Evolutionary conservation across 2,797 vertebrate genomes (phyloP), one percentile per base, ranked within the genome.

Genomic region (Dicrostonyx torquatus): DNA sequence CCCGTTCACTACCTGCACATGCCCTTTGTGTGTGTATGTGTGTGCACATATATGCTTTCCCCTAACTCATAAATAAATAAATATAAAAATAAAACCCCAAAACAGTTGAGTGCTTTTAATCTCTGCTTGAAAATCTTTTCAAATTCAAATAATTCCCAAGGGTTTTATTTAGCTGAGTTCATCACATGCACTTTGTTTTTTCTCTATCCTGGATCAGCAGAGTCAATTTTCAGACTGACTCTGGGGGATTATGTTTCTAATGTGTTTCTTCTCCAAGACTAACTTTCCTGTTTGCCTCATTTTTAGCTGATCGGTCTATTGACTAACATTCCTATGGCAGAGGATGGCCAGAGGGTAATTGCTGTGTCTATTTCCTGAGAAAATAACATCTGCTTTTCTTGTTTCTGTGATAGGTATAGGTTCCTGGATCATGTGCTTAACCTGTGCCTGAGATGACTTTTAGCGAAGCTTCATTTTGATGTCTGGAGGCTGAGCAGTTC

Each of bases 181-280:
- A 91, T 96, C 80, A 86, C 95, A 68, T 86, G 92, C 76, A 72
- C 96, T 98, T 96, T 94, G 92, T 75, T 40, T 91, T 73, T 97
- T 83, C 34, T 75, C 53, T 72, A 96, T 91, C 79, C 75, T 94
- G 95, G 96, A 94, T 97, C 88, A 90, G 90, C 83, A 96, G 98
- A 98, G 95, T 95, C 97, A 98, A 98, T 98, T 98, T 98, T 97
- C 97, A 92, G 75, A 97, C 97, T 20, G 89, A 97, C 95, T 97
- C 95, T 97, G 91, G 88, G 95, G 96, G 97, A 98, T 96, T 97
- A 92, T 89, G 80, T 97, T 94, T 96, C 95, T 95, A 97, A 97
- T 97, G 78, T 95, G 93, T 97, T 97, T 87, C 90, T 97, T 97
- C 91, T 95, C 93, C 87, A 90, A 92, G 95, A 98, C 86, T 82